phyloP scores from a whole-genome alignment of 2,888 invertebrate species.

The Acrocyrtus sp. region DNA sequence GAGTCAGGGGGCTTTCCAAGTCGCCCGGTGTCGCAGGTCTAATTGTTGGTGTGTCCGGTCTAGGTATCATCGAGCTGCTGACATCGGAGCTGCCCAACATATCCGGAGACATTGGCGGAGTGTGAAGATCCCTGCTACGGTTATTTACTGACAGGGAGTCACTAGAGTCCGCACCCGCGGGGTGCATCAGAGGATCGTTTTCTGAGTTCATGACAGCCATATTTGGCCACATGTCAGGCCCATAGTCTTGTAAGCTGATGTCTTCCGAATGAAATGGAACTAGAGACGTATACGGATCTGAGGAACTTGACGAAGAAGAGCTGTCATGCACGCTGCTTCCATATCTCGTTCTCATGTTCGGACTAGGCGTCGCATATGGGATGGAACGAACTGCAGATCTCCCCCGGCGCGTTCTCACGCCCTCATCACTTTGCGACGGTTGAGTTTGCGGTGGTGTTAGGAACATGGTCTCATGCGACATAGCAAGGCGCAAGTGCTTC shows the following conservation, averaged over 20 bases:
- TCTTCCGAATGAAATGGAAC: background rate
- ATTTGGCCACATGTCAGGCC: background rate
- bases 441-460: background rate
- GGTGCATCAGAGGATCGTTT: constrained; percentile 18
- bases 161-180: background rate
- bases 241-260: background rate
- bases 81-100: background rate
- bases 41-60: constrained; percentile 23
- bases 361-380: background rate
- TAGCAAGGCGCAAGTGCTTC: background rate
- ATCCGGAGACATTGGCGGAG: constrained; percentile 16
- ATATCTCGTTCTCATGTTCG: background rate
- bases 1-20: background rate
- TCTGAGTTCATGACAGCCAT: background rate
- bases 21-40: constrained; percentile 34
- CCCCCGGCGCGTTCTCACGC: background rate
- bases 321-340: background rate
- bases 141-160: background rate
- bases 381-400: background rate
- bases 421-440: background rate
- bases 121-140: background rate
- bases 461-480: background rate
- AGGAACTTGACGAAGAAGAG: background rate
- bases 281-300: background rate
- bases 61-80: background rate